Base-by-base conservation (phyloP, 53 echinoderm and acorn worm species). In the Mesocentrotus franciscanus region DNA sequence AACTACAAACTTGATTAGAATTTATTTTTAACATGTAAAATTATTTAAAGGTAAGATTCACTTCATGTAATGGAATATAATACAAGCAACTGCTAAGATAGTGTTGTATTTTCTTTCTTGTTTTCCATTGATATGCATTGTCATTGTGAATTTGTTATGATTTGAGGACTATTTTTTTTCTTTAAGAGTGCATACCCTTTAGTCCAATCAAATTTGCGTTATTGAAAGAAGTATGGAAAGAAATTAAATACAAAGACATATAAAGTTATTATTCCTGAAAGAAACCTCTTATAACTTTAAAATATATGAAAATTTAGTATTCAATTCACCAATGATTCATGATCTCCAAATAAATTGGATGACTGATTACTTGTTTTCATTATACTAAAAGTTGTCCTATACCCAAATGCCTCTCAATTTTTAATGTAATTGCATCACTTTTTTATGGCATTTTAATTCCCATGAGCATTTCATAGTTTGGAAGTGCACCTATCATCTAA, bases 401-500 rank as follows among this genome's bases (percentile, higher is more conserved):
- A 33, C 81, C 81, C 36, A 39, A 0, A 81, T 39, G 42, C 42
- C 39, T 81, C 22, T 7, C 3, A 81, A 81, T 39, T 36, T 36
- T 42, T 81, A 18, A 81, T 33, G 36, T 39, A 36, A 39, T 39
- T 42, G 81, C 12, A 81, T 81, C 42, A 81, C 20, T 5, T 81
- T 81, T 81, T 81, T 6, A 81, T 81, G 36, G 33, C 18, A 81
- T 39, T 39, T 42, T 18, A 42, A 81, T 22, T 81, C 36, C 42
- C 42, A 81, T 39, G 42, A 81, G 42, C 42, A 81, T 81, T 81
- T 81, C 42, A 42, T 81, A 39, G 17, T 18, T 42, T 81, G 36
- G 20, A 81, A 81, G 81, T 81, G 81, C 22, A 81, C 34, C 81
- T 33, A 81, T 81, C 81, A 81, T 81, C 81, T 81, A 81, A 81